Percentiles rank a stretch among this genome's conserved stretches.
Evolutionary conservation across 1,140 invertebrate species (phyloP).

Genomic region (Panagrolaimus sp.): DNA sequence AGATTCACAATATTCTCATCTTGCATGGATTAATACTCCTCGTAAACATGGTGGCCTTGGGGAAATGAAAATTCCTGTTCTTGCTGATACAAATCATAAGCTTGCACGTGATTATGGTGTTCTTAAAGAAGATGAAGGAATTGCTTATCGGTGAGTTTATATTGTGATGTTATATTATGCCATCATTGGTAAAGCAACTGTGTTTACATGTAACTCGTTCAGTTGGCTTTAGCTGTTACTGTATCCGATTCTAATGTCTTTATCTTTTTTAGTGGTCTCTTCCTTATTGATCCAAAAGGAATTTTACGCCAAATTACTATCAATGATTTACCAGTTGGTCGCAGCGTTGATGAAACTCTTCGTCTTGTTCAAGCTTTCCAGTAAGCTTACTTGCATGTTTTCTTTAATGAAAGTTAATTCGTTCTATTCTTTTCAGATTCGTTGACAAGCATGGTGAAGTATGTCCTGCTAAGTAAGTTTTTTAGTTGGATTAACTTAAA

Average conservation of each 20-base stretch:
- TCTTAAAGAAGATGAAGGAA: constrained; percentile 81
- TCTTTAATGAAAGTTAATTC: too few species aligned
- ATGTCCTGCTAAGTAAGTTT: constrained; percentile 91
- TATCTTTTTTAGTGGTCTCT: constrained; percentile 70
- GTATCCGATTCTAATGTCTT: too few species aligned
- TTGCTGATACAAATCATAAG: constrained; percentile 82
- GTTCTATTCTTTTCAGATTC: too few species aligned
- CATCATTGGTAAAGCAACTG: not conserved
- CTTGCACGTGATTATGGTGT: constrained; percentile 86
- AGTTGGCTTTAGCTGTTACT: not conserved
- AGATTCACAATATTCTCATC: constrained; percentile 81
- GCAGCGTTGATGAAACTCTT: constrained; percentile 68
- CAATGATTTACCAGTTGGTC: constrained; percentile 93
- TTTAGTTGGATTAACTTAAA: too few species aligned
- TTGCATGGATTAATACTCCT: constrained; percentile 88
- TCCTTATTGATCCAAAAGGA: constrained; percentile 89
- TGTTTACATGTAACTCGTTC: too few species aligned
- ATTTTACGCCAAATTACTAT: constrained; percentile 89
- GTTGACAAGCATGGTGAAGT: constrained; percentile 67
- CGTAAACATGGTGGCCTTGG: constrained; percentile 92
- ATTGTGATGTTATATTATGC: not conserved
- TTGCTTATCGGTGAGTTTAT: constrained; percentile 70
- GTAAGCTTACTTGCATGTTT: too few species aligned
- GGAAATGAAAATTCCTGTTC: constrained; percentile 85
- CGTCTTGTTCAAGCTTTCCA: constrained; percentile 68